Conservation (phyloP, 2,797 vertebrate species). For the Eulemur rubriventer region DNA sequence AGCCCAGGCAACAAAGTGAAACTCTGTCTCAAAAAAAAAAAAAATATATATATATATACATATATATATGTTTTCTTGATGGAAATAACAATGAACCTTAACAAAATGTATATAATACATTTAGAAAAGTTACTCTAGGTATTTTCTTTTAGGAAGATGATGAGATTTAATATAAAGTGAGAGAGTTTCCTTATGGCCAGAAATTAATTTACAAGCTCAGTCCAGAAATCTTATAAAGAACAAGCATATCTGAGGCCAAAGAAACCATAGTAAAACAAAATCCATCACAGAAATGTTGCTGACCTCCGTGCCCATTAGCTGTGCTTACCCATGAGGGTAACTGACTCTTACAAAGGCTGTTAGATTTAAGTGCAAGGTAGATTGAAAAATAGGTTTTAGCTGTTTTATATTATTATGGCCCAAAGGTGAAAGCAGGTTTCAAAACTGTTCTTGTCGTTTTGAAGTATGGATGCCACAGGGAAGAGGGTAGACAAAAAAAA, state of each 20-base stretch:
- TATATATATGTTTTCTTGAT: background rate
- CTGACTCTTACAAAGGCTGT: background rate
- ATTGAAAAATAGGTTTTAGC: slow-evolving; percentile 17
- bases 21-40: too few relatives aligned
- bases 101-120: background rate
- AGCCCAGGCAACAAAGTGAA: too few relatives aligned
- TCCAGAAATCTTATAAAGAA: background rate
- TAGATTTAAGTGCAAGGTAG: slow-evolving; percentile 44
- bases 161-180: background rate
- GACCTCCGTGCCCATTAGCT: background rate
- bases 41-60: too few relatives aligned
- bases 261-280: background rate
- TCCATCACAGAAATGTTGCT: slow-evolving; percentile 39
- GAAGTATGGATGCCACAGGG: background rate
- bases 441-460: slow-evolving; percentile 54
- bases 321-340: background rate
- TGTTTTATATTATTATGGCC: background rate
- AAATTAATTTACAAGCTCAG: slow-evolving; percentile 23
- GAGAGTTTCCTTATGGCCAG: background rate
- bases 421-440: slow-evolving; percentile 4
- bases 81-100: background rate
- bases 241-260: background rate
- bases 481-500: background rate
- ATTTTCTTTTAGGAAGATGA: slow-evolving; percentile 25
- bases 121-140: background rate